Evolutionary conservation across 2,113 vertebrate genomes (phyloP).

Genomic region (Neopipo cinnamomea): DNA sequence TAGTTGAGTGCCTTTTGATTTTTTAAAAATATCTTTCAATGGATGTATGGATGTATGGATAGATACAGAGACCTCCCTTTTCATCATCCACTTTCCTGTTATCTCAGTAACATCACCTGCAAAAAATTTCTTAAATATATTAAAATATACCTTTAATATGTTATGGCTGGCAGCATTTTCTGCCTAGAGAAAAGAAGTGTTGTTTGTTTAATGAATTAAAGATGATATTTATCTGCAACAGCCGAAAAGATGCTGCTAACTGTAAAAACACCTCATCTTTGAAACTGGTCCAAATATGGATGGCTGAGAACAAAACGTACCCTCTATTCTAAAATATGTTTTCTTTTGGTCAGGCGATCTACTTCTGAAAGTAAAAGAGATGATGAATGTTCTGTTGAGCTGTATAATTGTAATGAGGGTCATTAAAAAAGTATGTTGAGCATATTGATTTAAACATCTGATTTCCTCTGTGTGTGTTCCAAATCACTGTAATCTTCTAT

Average conservation of each 20-base stretch:
- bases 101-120: neutral
- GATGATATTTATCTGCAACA: neutral
- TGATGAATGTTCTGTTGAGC: neutral
- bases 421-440: neutral
- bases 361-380: neutral
- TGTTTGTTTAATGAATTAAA: slow-evolving; percentile 50
- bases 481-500: neutral
- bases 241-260: neutral
- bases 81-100: neutral
- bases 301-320: neutral
- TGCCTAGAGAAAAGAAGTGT: neutral
- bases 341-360: neutral
- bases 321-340: neutral
- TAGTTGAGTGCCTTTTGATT: neutral
- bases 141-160: neutral
- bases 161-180: neutral
- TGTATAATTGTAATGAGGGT: neutral
- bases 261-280: slow-evolving; percentile 21
- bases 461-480: neutral
- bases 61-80: neutral
- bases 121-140: neutral
- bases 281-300: neutral
- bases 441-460: neutral
- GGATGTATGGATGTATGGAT: neutral
- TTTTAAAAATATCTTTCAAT: neutral